These are phyloP conservation scores for Morpho helenor DNA, from an alignment of 2,888 invertebrate species.

Conservation along the genomic window DNA sequence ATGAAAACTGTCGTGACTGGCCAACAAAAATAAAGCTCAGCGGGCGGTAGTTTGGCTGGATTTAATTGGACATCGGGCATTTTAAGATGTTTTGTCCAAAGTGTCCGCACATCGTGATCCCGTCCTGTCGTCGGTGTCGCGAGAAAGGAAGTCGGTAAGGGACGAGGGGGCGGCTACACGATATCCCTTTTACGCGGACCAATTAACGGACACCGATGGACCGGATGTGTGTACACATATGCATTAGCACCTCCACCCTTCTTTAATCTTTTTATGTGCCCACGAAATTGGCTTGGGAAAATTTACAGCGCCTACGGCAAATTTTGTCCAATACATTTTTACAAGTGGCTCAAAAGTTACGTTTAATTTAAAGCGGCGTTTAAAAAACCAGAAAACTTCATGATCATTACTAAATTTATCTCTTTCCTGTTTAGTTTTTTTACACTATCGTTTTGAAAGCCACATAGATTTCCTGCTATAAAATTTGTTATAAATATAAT, in stretches of 20 bases:
- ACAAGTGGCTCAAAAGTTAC: constrained; percentile 2
- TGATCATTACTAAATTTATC: constrained; percentile 3
- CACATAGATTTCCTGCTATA: constrained; percentile 22
- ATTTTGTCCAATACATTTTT: constrained; percentile 30
- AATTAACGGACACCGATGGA: constrained; percentile 73
- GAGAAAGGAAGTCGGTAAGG: constrained; percentile 58
- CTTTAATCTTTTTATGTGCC: constrained; percentile 67
- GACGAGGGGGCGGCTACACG: constrained; percentile 60
- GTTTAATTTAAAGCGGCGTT: constrained; percentile 17
- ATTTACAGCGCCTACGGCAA: constrained; percentile 41
- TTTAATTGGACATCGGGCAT: constrained; percentile 50
- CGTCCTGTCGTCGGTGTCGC: constrained; percentile 49
- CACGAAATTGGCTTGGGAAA: constrained; percentile 48
- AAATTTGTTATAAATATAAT: constrained; percentile 23
- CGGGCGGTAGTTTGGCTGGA: constrained; percentile 40
- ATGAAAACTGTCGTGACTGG: constrained; percentile 32
- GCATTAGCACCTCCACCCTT: constrained; percentile 74
- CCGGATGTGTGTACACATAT: constrained; percentile 70
- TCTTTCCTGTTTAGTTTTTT: constrained; percentile 11
- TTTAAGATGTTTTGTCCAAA: constrained; percentile 47
- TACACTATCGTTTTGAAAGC: constrained; percentile 9
- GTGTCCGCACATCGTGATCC: constrained; percentile 46
- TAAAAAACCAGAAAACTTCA: constrained; percentile 1
- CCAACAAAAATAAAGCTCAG: constrained; percentile 43
- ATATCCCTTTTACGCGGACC: constrained; percentile 78